Evolutionary conservation across 2,113 vertebrate species (phyloP), one percentile per base, ranked within the genome.

Genomic region (Paracyprichromis sp.): DNA sequence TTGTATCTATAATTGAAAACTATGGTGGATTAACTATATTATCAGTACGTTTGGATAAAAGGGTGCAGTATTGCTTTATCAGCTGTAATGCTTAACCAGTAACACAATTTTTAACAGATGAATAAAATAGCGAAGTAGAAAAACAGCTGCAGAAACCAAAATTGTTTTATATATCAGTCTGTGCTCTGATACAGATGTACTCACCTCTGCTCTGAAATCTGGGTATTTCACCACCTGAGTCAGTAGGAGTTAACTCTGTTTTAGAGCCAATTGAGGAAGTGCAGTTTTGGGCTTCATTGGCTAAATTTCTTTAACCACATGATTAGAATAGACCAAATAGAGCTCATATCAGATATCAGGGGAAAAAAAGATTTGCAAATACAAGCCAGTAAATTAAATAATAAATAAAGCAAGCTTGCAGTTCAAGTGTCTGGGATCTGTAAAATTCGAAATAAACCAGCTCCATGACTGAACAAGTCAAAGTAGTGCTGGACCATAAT

Each of bases 101-200:
- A 71, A 43, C 3, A 1, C 66, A 43, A 43, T 43, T 38, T 69
- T 43, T 43, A 71, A 43, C 36, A 71, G 66, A 43, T 40, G 11
- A 71, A 24, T 71, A 71, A 71, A 24, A 43, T 43, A 71, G 36
- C 7, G 0, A 71, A 43, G 12, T 21, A 0, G 34, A 40, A 69
- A 69, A 40, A 69, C 19, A 40, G 11, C 63, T 21, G 17, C 34
- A 13, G 34, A 66, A 69, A 69, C 63, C 63, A 69, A 40, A 69
- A 69, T 40, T 14, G n/a, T 43, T 71, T 71, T 71, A 24, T 0
- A 43, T 24, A 16, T 24, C 66, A 71, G 66, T 14, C n/a, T 71
- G 66, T 43, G 61, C 61, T 38, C 63, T 69, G 63, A 69, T 69
- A 4, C 21, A 71, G 12, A 26, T 40, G 38, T 17, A 14, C 0